phyloP scores from a whole-genome alignment of 2,888 invertebrate genomes.

The Uropetala carovei region DNA sequence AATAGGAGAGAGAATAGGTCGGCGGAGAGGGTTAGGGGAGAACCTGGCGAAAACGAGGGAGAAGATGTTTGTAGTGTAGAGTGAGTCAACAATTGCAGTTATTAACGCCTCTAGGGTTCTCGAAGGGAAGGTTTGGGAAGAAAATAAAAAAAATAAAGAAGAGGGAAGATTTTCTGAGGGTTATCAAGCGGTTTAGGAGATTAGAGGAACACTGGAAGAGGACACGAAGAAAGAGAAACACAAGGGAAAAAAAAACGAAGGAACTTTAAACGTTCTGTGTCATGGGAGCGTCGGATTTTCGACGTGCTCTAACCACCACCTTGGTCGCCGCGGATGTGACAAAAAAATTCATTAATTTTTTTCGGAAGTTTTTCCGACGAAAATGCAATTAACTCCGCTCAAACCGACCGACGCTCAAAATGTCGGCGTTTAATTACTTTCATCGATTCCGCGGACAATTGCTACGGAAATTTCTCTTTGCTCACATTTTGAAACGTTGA shows the following conservation, averaged over 20 bases:
- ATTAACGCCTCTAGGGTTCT: neutral
- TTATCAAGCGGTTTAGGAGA: conserved; percentile 4
- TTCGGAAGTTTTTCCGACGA: neutral
- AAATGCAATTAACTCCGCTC: neutral
- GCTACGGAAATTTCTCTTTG: neutral
- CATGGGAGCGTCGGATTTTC: neutral
- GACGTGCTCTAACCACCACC: too few relatives aligned
- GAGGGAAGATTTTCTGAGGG: neutral
- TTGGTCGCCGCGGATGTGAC: too few relatives aligned
- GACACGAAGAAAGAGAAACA: too few relatives aligned
- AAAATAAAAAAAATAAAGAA: neutral
- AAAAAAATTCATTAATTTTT: too few relatives aligned
- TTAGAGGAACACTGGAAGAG: neutral
- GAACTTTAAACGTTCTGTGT: neutral
- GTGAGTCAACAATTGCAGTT: conserved; percentile 1
- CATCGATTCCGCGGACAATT: neutral
- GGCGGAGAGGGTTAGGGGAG: too few relatives aligned
- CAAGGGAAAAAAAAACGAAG: neutral
- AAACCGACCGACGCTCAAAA: neutral
- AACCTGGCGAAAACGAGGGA: neutral
- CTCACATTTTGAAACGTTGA: neutral
- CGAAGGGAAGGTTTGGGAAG: neutral
- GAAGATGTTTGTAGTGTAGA: neutral
- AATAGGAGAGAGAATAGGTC: too few relatives aligned
- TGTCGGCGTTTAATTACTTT: neutral